Base-by-base conservation (phyloP, 2,888 invertebrate genomes). In the Brenthis ino region DNA sequence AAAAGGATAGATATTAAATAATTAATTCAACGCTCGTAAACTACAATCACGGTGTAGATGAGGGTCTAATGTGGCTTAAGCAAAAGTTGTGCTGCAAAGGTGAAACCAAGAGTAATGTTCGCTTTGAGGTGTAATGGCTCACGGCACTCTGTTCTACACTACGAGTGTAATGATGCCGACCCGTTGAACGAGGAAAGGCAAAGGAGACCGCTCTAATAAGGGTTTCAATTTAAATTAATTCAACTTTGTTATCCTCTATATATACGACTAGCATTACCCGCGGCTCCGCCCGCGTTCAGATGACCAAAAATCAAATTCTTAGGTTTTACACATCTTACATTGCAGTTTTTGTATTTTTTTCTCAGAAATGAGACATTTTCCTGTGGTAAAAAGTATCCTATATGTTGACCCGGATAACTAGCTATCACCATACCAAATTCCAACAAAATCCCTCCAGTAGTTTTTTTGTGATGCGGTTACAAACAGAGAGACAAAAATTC, bases 61-160 rank as follows among this genome's bases (percentile, higher is more conserved):
- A 64, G 67, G 67, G 68, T 70, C 67, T 69, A 66, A 74, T 70
- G 72, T 56, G 64, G 69, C 67, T 72, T 65, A 65, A 69, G 68
- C 68, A 72, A 74, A 75, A 74, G 72, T 75, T 60, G 60, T 48
- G 51, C 33, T 65, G 57, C 70, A 65, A 70, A 74, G 64, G 71
- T 68, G 69, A 76, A 72, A 76, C 71, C 69, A 69, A 74, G 74
- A 76, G 77, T 75, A 76, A 76, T 77, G 75, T 71, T 70, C 69
- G 68, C 72, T 76, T 72, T 68, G 70, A 72, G 73, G 68, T 73
- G 69, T 76, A 77, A 77, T 76, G 73, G 77, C 74, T 70, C 74
- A 76, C 76, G 73, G 68, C 75, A 76, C 72, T 74, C 75, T 71
- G 77, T 77, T 76, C 71, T 75, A 70, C 67, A 48, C 58, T 58